Conservation (phyloP, 2,888 invertebrate genomes). For the Ophioninae sp. region DNA sequence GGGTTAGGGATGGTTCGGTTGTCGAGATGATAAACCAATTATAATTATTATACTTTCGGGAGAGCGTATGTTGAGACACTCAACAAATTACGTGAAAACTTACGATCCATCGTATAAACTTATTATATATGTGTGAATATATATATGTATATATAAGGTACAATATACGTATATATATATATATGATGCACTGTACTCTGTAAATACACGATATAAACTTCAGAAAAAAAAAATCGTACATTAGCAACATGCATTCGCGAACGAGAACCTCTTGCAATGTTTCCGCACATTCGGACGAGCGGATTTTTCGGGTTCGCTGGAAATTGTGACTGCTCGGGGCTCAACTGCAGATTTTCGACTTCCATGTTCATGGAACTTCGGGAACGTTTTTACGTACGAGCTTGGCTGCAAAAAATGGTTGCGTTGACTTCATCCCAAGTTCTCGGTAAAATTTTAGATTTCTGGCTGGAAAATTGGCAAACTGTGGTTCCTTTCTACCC, state of each 20-base stretch:
- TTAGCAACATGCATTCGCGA: slow-evolving; percentile 5
- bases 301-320: slow-evolving; percentile 12
- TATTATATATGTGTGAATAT: slow-evolving; percentile 20
- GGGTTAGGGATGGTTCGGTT: slow-evolving; percentile 53
- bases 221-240: slow-evolving; percentile 15
- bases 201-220: slow-evolving; percentile 60
- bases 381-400: no score
- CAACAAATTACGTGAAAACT: slow-evolving; percentile 42
- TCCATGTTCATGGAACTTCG: background rate
- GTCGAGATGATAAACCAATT: slow-evolving; percentile 35
- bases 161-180: slow-evolving; percentile 24
- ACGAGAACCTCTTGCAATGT: slow-evolving; percentile 59
- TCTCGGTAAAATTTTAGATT: no score
- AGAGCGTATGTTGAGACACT: slow-evolving; percentile 25
- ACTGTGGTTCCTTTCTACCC: no score
- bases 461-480: no score
- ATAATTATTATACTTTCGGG: slow-evolving; percentile 35
- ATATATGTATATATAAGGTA: slow-evolving; percentile 18
- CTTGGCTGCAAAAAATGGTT: no score
- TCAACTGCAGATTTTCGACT: background rate
- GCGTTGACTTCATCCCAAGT: no score
- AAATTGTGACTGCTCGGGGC: background rate
- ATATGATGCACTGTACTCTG: slow-evolving; percentile 55
- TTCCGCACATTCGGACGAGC: slow-evolving; percentile 51
- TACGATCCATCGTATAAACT: slow-evolving; percentile 45